Evolutionary conservation across 2,113 vertebrate species (phyloP).

Genomic region (Bubo scandiacus): DNA sequence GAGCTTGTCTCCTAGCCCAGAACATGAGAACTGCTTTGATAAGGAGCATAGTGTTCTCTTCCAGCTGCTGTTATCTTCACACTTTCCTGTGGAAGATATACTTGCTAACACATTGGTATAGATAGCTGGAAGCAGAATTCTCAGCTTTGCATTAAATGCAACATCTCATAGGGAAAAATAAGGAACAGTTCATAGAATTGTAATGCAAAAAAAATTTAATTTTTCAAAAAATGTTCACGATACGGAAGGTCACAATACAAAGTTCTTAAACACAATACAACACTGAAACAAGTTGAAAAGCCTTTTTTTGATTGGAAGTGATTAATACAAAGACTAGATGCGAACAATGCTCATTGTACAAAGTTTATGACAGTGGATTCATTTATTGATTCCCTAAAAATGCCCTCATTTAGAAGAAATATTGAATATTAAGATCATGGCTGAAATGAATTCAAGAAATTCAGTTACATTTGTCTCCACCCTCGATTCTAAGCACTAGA

Average conservation of each 20-base stretch:
- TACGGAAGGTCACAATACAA: constrained; percentile 43
- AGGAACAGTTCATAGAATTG: constrained; percentile 48
- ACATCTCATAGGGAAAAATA: constrained; percentile 3
- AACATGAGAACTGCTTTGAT: neutral
- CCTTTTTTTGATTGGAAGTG: constrained; percentile 13
- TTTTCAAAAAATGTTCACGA: constrained; percentile 19
- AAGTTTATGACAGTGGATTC: constrained; percentile 3
- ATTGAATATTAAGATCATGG: constrained; percentile 6
- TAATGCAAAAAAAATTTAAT: constrained; percentile 70
- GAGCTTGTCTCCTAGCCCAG: neutral
- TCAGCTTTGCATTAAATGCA: neutral
- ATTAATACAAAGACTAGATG: constrained; percentile 48
- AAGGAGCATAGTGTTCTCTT: neutral
- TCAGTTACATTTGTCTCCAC: neutral
- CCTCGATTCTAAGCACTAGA: constrained; percentile 3
- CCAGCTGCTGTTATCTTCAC: neutral
- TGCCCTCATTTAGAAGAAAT: constrained; percentile 3
- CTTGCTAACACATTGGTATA: neutral
- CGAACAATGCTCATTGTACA: constrained; percentile 7
- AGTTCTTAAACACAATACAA: constrained; percentile 30
- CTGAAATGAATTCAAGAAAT: constrained; percentile 8
- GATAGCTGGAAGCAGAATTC: neutral
- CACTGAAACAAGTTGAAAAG: constrained; percentile 40
- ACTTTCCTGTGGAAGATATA: neutral
- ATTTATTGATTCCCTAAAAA: constrained; percentile 2